A percentile compares a stretch with the other conserved stretches of the same genome.
Evolutionary conservation across 30 jellyfish, hydroid and myxozoan species (phyloP).

Genomic region (Mastigias papua): DNA sequence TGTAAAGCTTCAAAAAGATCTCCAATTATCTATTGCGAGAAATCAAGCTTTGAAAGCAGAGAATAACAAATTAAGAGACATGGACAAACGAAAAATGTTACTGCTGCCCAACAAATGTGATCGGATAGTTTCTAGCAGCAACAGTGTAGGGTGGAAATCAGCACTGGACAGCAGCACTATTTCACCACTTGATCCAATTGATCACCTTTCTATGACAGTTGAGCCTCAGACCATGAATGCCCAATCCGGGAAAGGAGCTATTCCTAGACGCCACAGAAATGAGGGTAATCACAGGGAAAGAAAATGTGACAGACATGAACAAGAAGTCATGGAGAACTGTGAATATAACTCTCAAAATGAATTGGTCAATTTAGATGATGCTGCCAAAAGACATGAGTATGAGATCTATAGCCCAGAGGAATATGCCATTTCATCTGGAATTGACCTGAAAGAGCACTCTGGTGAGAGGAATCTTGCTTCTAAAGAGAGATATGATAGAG

Average conservation of each 20-base stretch:
- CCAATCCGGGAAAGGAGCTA: background rate
- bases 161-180: too few relatives aligned
- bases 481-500: background rate
- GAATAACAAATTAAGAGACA: background rate
- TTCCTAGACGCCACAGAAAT: too few relatives aligned
- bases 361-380: background rate
- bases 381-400: background rate
- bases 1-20: background rate
- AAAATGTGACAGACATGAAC: too few relatives aligned
- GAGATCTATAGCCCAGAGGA: background rate
- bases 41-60: background rate
- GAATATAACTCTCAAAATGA: background rate
- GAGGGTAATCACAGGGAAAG: too few relatives aligned
- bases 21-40: background rate
- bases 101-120: too few relatives aligned
- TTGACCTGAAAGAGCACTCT: background rate
- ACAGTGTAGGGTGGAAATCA: too few relatives aligned
- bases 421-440: background rate
- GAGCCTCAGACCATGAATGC: background rate
- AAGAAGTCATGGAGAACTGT: too few relatives aligned
- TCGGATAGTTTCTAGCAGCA: too few relatives aligned
- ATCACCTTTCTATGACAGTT: too few relatives aligned
- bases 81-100: too few relatives aligned
- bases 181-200: too few relatives aligned
- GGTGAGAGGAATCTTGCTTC: background rate